These are phyloP conservation scores for Gallinago stenura DNA, from an alignment of 2,797 vertebrate species.

Conservation along the genomic window DNA sequence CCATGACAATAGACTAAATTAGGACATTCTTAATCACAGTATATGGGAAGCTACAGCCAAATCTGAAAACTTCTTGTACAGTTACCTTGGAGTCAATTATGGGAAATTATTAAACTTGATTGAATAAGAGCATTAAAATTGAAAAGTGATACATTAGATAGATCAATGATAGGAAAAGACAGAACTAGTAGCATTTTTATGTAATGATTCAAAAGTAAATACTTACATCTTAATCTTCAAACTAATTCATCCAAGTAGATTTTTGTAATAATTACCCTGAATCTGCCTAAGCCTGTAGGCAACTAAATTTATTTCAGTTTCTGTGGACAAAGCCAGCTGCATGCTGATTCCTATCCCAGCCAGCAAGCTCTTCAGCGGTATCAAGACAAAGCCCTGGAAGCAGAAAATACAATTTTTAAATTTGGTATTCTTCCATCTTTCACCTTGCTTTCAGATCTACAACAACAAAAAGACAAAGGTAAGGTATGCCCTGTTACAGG, in stretches of 20 bases:
- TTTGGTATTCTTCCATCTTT: background rate
- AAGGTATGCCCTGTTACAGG: accelerated
- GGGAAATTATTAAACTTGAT: background rate
- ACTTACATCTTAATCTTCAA: background rate
- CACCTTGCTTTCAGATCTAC: background rate
- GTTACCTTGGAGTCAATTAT: background rate
- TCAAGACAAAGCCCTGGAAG: background rate
- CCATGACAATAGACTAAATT: background rate
- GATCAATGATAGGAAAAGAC: background rate
- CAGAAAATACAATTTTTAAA: background rate
- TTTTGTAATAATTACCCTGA: background rate
- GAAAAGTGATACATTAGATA: background rate
- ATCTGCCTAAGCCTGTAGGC: background rate
- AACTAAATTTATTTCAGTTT: background rate
- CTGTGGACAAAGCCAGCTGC: background rate
- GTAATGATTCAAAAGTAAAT: background rate
- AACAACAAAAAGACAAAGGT: background rate
- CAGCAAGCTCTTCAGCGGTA: background rate
- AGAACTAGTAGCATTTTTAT: background rate
- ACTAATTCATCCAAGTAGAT: background rate
- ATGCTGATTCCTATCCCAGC: background rate
- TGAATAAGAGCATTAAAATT: background rate
- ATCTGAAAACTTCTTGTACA: background rate
- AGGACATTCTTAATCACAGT: background rate
- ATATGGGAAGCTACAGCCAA: background rate